Evolutionary conservation across 2,113 vertebrate species (phyloP), one percentile per base, ranked within the genome.

Genomic region (Egretta garzetta): DNA sequence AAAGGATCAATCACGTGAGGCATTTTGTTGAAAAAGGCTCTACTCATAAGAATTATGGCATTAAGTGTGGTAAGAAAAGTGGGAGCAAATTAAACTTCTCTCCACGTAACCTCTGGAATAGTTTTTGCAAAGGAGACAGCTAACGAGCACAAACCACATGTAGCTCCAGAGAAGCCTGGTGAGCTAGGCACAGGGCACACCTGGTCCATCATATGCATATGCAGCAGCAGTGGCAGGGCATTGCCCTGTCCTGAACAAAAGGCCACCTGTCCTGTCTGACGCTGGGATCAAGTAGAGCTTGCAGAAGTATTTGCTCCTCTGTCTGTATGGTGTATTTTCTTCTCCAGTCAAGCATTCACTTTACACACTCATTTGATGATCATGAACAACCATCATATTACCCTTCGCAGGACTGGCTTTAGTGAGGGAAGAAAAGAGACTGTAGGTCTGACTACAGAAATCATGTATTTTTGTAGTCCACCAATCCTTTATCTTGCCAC

Each of bases 131-230:
- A 45, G 24, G 12, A 56, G 2, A 52, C 16, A 58, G 33, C 2
- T 20, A 50, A 58, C 16, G 12, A 43, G 3, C 43, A 76, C 18
- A 64, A 82, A 71, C 12, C 9, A 56, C 8, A 39, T 0, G 0
- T 1, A 37, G 16, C 43, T 49, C 39, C 35, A 50, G 39, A 49
- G 1, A 12, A 80, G 33, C 5, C 9, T 1, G 1, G 19, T 18
- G 22, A 68, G 6, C 22, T 5, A 12, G 45, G 33, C 26, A 37
- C 0, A 0, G 7, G 47, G 28, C 30, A 60, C 11, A 30, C 6
- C 12, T 8, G 13, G 9, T 9, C 18, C 68, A 8, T 1, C 0
- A 0, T 15, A 49, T 7, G 35, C 2, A 11, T 1, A n/a, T 4
- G 14, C 27, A 47, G 39, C 43, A 63, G 27, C 21, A 35, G 24